Evolutionary conservation across 2,888 invertebrate species (phyloP), one percentile per base, ranked within the genome.

Genomic region (Pimpla rufipes): DNA sequence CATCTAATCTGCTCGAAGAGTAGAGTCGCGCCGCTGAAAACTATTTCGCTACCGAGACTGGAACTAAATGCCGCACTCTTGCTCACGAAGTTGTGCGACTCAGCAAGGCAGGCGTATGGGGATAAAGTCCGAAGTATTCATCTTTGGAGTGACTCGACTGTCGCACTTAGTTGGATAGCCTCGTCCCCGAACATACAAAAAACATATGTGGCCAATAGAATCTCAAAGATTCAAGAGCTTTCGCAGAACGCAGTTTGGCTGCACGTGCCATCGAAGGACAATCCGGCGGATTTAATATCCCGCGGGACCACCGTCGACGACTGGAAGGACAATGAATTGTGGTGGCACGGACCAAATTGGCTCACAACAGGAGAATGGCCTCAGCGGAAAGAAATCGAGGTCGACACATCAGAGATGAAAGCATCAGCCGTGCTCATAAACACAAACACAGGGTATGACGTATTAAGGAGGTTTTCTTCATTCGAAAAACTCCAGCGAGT

Each of bases 121-220:
- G 23, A 64, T 13, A 66, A 73, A 62, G 57, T 83, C 21, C 55
- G 45, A 0, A 76, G 50, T 2, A 42, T 66, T 13, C 52, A 68
- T 35, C 71, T 87, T 7, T 87, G 83, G 84, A 80, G 81, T 40
- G 87, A 86, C 23, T 67, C 83, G 11, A 86, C 85, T 7, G 83
- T 88, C n/a, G 85, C 83, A 1, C 42, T 87, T 10, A 67, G 78
- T 37, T 87, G 86, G 86, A 75, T 87, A 8, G 13, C 55, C n/a
- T 75, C 80, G 8, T 50, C 62, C 10, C 23, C 79, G 21, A 71
- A 81, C 40, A 77, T 83, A 11, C 35, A 78, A 2, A 81, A 85
- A 42, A 79, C 77, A 13, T 83, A 79, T 29, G 79, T 84, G 8
- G 78, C 73, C 0, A 83, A 85, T 37, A 18, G 84, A 37, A 77